Evolutionary conservation across 2,888 invertebrate genomes (phyloP).

Genomic region (Trichacis sp.): DNA sequence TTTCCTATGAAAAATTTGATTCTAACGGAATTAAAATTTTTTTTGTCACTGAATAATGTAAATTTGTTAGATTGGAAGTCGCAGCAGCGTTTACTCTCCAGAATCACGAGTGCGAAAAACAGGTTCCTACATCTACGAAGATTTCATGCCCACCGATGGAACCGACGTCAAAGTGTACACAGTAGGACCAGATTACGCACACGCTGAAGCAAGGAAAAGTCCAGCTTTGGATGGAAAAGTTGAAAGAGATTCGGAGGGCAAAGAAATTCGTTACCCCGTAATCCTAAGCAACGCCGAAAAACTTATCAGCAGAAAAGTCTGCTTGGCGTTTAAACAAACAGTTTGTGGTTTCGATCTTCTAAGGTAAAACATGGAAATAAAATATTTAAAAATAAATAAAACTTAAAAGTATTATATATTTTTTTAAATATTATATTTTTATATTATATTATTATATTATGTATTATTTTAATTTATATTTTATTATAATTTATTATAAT

Average conservation of each 20-base stretch:
- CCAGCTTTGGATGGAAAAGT: constrained; percentile 99
- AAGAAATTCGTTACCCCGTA: constrained; percentile 98
- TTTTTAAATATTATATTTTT: too few relatives aligned
- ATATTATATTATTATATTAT: too few relatives aligned
- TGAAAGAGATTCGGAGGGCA: constrained; percentile 96
- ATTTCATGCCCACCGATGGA: constrained; percentile 99
- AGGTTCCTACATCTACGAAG: constrained; percentile 99
- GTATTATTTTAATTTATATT: too few relatives aligned
- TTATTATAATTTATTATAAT: too few relatives aligned
- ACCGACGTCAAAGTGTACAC: constrained; percentile 88
- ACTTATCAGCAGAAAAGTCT: constrained; percentile 96
- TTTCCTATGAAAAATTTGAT: too few relatives aligned
- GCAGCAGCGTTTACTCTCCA: constrained; percentile 98
- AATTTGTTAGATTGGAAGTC: constrained; percentile 86
- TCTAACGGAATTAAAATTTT: too few relatives aligned
- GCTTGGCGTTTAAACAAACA: constrained; percentile 95
- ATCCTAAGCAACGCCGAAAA: constrained; percentile 98
- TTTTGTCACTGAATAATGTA: too few relatives aligned
- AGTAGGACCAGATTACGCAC: constrained; percentile 99
- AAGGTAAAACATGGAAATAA: constrained; percentile 71
- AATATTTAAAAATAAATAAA: too few relatives aligned
- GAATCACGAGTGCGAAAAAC: constrained; percentile 96
- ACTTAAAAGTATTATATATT: too few relatives aligned
- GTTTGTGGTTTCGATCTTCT: constrained; percentile 99
- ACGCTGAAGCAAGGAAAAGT: constrained; percentile 98